These are phyloP conservation scores for Coremacera marginata DNA, from an alignment of 2,888 invertebrate species.

Conservation along the genomic window DNA sequence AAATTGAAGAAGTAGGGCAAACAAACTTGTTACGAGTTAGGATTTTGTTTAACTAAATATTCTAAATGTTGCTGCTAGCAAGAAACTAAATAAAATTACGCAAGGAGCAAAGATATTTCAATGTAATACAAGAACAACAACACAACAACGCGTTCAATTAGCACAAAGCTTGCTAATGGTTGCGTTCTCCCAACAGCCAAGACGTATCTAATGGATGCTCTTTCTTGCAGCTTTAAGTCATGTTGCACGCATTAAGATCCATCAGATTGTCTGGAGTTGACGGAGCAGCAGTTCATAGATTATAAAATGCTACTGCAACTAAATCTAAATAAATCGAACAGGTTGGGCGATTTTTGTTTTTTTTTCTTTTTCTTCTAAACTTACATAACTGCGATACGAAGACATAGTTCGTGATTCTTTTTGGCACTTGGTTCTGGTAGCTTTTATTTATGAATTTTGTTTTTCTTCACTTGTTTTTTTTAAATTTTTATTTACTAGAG, in stretches of 20 bases:
- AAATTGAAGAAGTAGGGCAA: background rate
- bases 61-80: background rate
- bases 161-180: background rate
- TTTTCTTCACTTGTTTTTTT: constrained; percentile 27
- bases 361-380: constrained; percentile 43
- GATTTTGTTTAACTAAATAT: background rate
- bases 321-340: no score
- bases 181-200: background rate
- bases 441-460: background rate
- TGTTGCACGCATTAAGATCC: no score
- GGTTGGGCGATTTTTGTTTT: no score
- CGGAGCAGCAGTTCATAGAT: no score
- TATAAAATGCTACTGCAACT: no score
- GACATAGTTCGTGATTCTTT: constrained; percentile 56
- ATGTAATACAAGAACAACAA: background rate
- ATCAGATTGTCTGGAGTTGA: no score
- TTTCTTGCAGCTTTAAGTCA: no score
- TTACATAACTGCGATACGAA: constrained; percentile 69
- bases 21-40: background rate
- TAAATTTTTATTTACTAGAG: constrained; percentile 25
- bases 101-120: constrained; percentile 5
- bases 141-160: background rate
- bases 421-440: background rate
- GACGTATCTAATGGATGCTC: constrained; percentile 11
- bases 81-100: constrained; percentile 16